Evolutionary conservation across 2,113 vertebrate species (phyloP).

Genomic region (Nyctibius bracteatus): DNA sequence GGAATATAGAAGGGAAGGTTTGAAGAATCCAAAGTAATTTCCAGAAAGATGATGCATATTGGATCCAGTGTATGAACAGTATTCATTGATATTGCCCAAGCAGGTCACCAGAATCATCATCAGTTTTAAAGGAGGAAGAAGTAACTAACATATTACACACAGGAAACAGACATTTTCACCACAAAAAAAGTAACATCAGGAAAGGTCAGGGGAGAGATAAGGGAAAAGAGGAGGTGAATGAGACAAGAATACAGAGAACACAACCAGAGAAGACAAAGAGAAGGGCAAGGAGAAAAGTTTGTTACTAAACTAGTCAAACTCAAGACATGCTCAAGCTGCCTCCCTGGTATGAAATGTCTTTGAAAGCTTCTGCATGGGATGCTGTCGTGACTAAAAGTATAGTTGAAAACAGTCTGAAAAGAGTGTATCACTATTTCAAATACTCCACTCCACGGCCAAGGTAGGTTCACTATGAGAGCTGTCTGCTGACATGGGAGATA

Average conservation of each 20-base stretch:
- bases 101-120: constrained; percentile 8
- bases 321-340: background rate
- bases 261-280: constrained; percentile 5
- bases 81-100: background rate
- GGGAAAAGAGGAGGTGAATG: background rate
- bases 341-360: background rate
- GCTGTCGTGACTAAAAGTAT: background rate
- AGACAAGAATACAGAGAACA: background rate
- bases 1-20: background rate
- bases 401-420: background rate
- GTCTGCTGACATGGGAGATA: background rate
- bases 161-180: constrained; percentile 36
- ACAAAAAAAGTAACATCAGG: background rate
- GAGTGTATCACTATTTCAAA: background rate
- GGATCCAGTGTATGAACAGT: background rate
- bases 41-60: background rate
- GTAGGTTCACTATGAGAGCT: background rate
- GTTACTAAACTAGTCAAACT: background rate
- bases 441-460: background rate
- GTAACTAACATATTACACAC: constrained; percentile 34
- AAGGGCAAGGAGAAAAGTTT: background rate
- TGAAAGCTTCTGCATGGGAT: background rate
- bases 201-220: background rate
- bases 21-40: constrained; percentile 34
- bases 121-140: constrained; percentile 8